Evolutionary conservation across 2,888 invertebrate species (phyloP).

Genomic region (Chrysolina haemoptera): DNA sequence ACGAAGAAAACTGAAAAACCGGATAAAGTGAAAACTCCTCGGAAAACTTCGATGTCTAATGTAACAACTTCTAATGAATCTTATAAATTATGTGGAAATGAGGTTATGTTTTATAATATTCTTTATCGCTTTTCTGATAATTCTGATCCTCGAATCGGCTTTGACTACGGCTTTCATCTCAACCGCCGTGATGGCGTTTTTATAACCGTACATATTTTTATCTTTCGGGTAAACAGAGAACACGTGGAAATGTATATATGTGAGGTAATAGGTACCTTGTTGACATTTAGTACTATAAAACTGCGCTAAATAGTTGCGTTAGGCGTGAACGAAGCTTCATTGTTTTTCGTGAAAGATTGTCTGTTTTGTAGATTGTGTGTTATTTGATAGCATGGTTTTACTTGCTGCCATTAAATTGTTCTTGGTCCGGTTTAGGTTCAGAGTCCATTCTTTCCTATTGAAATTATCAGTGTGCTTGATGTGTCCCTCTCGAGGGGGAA

Average conservation of each 20-base stretch:
- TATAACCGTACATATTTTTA: slow-evolving; percentile 36
- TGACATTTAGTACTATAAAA: slow-evolving; percentile 6
- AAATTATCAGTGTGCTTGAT: too few species aligned
- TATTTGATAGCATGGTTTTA: too few species aligned
- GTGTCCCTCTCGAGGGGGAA: too few species aligned
- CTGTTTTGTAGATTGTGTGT: too few species aligned
- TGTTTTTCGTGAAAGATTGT: background rate
- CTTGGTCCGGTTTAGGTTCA: too few species aligned
- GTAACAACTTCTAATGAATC: too few species aligned
- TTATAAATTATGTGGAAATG: background rate
- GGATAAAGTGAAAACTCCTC: background rate
- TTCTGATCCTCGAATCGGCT: background rate
- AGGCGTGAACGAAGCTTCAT: background rate
- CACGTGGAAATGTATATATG: slow-evolving; percentile 29
- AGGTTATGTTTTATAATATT: background rate
- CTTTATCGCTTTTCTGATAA: background rate
- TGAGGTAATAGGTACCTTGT: slow-evolving; percentile 13
- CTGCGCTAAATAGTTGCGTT: slow-evolving; percentile 2
- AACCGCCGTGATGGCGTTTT: slow-evolving; percentile 40
- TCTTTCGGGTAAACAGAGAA: slow-evolving; percentile 37
- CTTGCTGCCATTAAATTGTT: too few species aligned
- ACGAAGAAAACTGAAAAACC: background rate
- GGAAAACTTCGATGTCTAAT: too few species aligned
- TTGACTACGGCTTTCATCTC: slow-evolving; percentile 34
- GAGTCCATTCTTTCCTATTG: too few species aligned